phyloP scores from a whole-genome alignment of 2,113 vertebrate genomes.

The Phocoena phocoena region DNA sequence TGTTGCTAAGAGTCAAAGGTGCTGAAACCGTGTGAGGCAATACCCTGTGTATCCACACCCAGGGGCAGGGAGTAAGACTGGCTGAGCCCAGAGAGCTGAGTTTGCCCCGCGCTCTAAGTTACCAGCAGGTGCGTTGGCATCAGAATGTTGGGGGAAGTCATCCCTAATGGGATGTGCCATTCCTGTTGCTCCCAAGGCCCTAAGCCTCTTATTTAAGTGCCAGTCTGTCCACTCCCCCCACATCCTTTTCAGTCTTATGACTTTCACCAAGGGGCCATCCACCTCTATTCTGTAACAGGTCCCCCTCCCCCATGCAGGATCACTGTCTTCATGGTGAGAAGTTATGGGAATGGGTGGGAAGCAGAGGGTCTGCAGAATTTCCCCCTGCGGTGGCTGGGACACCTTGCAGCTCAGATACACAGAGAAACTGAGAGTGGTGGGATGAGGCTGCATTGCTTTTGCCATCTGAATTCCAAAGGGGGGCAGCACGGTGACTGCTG shows the following conservation, averaged over 20 bases:
- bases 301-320: background rate
- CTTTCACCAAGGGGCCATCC: background rate
- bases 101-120: background rate
- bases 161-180: background rate
- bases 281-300: background rate
- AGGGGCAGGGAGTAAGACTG: background rate
- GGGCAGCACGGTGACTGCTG: background rate
- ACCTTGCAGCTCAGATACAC: background rate
- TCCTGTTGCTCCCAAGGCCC: background rate
- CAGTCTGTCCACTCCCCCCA: accelerated
- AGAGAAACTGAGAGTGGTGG: background rate
- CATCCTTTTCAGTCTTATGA: background rate
- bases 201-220: background rate
- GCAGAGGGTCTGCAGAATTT: background rate
- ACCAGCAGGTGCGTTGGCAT: background rate
- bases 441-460: background rate
- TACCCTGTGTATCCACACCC: background rate
- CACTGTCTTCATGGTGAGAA: background rate
- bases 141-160: background rate
- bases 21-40: background rate
- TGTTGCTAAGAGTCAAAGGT: background rate
- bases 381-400: too few species aligned
- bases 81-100: background rate
- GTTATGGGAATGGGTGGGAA: background rate
- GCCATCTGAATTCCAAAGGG: background rate